Conservation (phyloP, 2,113 vertebrate species). For the Gopherus flavomarginatus region DNA sequence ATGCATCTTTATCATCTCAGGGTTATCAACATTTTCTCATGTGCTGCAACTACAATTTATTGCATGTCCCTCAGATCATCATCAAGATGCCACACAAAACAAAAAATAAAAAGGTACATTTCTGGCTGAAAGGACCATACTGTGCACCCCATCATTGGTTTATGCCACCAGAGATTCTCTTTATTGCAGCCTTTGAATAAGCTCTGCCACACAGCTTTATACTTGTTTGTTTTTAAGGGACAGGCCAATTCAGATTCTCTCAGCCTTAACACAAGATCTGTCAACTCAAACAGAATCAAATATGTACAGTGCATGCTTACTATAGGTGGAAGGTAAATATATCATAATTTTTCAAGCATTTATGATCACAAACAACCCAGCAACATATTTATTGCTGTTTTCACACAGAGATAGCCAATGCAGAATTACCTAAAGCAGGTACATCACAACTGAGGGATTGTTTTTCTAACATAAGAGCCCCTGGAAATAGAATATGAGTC, state of each 20-base stretch:
- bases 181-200: background rate
- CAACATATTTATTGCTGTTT: slow-evolving; percentile 10
- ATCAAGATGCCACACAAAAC: background rate
- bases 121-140: background rate
- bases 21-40: background rate
- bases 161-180: background rate
- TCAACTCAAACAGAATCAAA: background rate
- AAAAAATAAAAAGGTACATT: background rate
- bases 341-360: background rate
- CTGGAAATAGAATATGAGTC: slow-evolving; percentile 6
- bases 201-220: background rate
- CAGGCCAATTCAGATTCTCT: background rate
- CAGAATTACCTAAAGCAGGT: background rate
- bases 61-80: background rate
- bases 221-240: background rate
- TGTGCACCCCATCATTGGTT: background rate
- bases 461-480: background rate
- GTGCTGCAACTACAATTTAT: background rate
- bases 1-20: background rate
- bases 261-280: background rate
- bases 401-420: background rate
- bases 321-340: background rate
- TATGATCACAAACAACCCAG: background rate
- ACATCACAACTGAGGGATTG: background rate
- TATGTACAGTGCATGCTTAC: background rate